A percentile compares a stretch with the other conserved stretches of the same genome.
Evolutionary conservation across 2,113 vertebrate species (phyloP).

Genomic region (Pleuronectes platessa): DNA sequence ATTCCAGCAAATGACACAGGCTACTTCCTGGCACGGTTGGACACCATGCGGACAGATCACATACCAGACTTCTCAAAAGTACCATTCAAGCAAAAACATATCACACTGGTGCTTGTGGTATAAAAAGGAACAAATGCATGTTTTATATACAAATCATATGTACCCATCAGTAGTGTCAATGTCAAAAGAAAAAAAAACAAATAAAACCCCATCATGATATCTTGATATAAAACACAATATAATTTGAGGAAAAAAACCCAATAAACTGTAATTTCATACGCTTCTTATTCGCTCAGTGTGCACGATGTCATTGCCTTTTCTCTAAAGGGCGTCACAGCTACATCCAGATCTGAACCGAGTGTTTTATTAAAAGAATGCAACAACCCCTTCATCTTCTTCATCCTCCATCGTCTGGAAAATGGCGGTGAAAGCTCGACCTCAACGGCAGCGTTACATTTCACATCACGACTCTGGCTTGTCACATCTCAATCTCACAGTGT

Average conservation of each 20-base stretch:
- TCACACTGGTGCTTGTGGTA: slow-evolving; percentile 58
- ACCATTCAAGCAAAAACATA: slow-evolving; percentile 50
- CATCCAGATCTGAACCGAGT: slow-evolving; percentile 39
- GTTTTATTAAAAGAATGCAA: slow-evolving; percentile 37
- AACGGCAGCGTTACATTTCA: slow-evolving; percentile 34
- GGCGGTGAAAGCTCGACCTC: slow-evolving; percentile 33
- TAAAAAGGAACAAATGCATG: slow-evolving; percentile 30
- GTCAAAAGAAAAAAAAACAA: slow-evolving; percentile 24
- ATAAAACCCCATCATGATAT: slow-evolving; percentile 52
- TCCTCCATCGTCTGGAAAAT: neutral
- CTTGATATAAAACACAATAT: slow-evolving; percentile 58
- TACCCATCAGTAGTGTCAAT: slow-evolving; percentile 79
- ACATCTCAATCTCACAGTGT: slow-evolving; percentile 75
- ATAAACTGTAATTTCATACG: slow-evolving; percentile 53
- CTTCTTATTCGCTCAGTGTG: slow-evolving; percentile 56
- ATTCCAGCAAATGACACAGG: slow-evolving; percentile 57
- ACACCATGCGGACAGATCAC: slow-evolving; percentile 47
- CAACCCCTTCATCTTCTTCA: slow-evolving; percentile 1
- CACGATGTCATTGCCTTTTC: slow-evolving; percentile 31
- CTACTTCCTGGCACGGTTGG: slow-evolving; percentile 46
- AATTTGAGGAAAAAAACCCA: slow-evolving; percentile 30
- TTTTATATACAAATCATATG: slow-evolving; percentile 75
- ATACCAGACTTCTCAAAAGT: slow-evolving; percentile 48
- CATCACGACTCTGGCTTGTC: slow-evolving; percentile 45
- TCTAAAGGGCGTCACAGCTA: slow-evolving; percentile 17